phyloP scores from a whole-genome alignment of 2,113 vertebrate genomes.

The Strigops habroptila region DNA sequence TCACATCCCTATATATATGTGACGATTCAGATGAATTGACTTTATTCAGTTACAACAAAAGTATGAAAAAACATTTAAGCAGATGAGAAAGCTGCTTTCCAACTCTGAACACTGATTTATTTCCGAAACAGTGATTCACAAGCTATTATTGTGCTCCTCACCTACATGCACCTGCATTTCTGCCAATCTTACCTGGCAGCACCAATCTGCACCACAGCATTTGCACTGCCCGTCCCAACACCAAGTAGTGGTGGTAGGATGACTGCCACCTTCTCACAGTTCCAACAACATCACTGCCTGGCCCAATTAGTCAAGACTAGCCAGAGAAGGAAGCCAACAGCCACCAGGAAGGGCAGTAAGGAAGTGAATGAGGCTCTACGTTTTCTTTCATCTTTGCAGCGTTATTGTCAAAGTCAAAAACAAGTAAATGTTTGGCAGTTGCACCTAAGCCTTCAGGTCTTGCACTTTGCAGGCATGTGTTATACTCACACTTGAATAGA shows the following conservation, averaged over 20 bases:
- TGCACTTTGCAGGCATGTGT: background rate
- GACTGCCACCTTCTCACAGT: background rate
- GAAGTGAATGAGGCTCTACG: background rate
- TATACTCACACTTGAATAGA: background rate
- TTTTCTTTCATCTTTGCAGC: background rate
- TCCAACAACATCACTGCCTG: background rate
- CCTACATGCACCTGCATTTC: background rate
- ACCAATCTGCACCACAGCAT: background rate
- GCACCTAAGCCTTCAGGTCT: background rate
- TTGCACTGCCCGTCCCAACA: rapidly evolving
- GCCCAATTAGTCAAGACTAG: background rate
- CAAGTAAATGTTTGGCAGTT: background rate
- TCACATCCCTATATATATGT: background rate
- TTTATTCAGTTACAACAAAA: background rate
- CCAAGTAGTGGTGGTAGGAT: background rate
- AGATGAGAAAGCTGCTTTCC: background rate
- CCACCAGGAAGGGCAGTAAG: background rate
- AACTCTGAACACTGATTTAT: background rate
- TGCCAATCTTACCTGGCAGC: background rate
- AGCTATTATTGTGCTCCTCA: background rate
- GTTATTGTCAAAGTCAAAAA: background rate
- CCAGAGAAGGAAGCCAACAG: background rate
- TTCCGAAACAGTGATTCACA: background rate
- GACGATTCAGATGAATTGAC: background rate
- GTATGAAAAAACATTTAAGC: background rate